phyloP scores from a whole-genome alignment of 2,888 invertebrate genomes.

The Clostera curtula region DNA sequence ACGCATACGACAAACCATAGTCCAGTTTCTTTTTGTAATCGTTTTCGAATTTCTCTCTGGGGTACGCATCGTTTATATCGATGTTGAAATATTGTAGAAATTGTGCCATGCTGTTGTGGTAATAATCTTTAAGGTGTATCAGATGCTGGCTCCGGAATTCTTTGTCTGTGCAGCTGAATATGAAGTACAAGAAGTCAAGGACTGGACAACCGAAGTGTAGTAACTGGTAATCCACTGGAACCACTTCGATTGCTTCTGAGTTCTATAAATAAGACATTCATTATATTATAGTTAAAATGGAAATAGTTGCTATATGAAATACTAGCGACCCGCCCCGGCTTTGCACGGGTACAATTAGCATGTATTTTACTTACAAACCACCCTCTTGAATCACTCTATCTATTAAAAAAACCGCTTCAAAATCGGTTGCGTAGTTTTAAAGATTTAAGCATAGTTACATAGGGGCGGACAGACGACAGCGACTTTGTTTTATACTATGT shows the following conservation, averaged over 20 bases:
- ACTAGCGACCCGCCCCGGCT: too few species aligned
- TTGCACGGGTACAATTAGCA: too few species aligned
- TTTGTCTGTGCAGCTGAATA: constrained; percentile 24
- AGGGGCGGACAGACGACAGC: too few species aligned
- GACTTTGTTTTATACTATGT: too few species aligned
- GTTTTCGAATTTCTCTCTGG: constrained; percentile 29
- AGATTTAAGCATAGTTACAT: too few species aligned
- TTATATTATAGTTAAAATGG: too few species aligned
- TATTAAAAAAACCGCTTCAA: too few species aligned
- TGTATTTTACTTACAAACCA: too few species aligned
- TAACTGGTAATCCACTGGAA: constrained; percentile 30
- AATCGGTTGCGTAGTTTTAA: too few species aligned
- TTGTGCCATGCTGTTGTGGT: constrained; percentile 24
- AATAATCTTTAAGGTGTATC: constrained; percentile 27
- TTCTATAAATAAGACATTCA: constrained; percentile 25
- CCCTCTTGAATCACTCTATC: too few species aligned
- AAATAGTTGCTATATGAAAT: too few species aligned
- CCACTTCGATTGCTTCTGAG: constrained; percentile 18
- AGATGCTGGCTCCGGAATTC: constrained; percentile 31
- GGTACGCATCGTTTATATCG: constrained; percentile 22
- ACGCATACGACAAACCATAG: constrained; percentile 29
- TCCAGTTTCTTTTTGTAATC: constrained; percentile 27
- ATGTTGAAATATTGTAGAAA: constrained; percentile 31
- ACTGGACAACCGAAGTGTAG: constrained; percentile 25
- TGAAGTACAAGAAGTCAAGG: constrained; percentile 26